Percentiles rank a stretch among this genome's conserved stretches.
Evolutionary conservation across 2,888 invertebrate genomes (phyloP).

Genomic region (Noctua janthe): DNA sequence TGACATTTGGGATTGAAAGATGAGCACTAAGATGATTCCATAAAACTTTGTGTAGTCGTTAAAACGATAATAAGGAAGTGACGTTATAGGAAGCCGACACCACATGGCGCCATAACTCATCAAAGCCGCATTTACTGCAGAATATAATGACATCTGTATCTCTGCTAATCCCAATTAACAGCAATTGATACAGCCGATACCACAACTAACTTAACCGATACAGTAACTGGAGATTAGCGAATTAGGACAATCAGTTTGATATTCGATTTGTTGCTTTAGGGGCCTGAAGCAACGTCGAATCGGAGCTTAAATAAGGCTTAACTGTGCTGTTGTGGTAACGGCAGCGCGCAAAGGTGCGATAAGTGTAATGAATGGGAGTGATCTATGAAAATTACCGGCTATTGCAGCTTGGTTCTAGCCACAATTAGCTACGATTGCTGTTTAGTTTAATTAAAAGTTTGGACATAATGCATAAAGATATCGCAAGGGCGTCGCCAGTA

Average conservation of each 20-base stretch:
- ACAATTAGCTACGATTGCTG: neutral
- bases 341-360: slow-evolving; percentile 12
- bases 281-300: slow-evolving; percentile 12
- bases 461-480: too few species aligned
- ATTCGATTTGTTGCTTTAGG: slow-evolving; percentile 35
- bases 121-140: slow-evolving; percentile 9
- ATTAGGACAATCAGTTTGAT: slow-evolving; percentile 20
- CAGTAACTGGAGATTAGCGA: slow-evolving; percentile 15
- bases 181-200: neutral
- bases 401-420: slow-evolving; percentile 5
- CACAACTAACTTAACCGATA: neutral
- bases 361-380: slow-evolving; percentile 1
- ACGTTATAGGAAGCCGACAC: neutral
- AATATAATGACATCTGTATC: slow-evolving; percentile 4
- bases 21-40: neutral
- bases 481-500: too few species aligned
- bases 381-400: slow-evolving; percentile 10
- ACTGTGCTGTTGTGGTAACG: neutral
- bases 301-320: slow-evolving; percentile 18
- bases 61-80: slow-evolving; percentile 25
- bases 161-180: neutral
- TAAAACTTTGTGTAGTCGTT: slow-evolving; percentile 3
- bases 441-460: slow-evolving; percentile 7
- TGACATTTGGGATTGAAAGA: neutral
- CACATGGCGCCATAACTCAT: slow-evolving; percentile 33